Evolutionary conservation across 2,113 vertebrate species (phyloP), one percentile per base, ranked within the genome.

Genomic region (Glaucomys volans): DNA sequence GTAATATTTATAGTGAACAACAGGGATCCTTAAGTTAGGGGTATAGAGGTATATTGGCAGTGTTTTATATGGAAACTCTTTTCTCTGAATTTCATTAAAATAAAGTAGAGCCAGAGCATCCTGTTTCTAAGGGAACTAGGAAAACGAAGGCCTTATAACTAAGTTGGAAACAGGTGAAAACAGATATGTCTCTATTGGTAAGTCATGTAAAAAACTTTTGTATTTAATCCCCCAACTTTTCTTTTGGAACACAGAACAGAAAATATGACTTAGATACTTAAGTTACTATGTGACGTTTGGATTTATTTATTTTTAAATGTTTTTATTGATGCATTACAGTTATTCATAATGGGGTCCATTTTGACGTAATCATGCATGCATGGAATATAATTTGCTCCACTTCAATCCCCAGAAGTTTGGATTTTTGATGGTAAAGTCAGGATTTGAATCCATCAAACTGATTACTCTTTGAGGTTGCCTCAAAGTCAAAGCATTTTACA

Each of bases 1-100:
- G 83, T 97, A 75, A 83, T 96, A 97, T 81, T 96, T 90, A 90
- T 91, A 64, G 84, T 94, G 83, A 95, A 89, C 75, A 97, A 57
- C 84, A 95, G 84, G 57, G 47, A 95, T 95, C 62, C 94, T 90
- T 74, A 95, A 91, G 50, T 95, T 95, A 89, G 66, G 42, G 28
- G 0, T 76, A 24, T n/a, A 79, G 79, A 96, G 30, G 54, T 93
- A 76, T 81, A 90, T 50, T 80, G 90, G 52, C 66, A 93, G 64
- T 87, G 32, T 57, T 97, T 95, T 69, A 91, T 79, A 32, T 85
- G n/a, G 75, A 91, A 95, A 88, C 42, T 52, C 79, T 97, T 37
- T 52, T 87, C 69, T 96, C 50, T 79, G 89, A 93, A 86, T 91
- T 97, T 94, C 69, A 93, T 91, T 87, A 95, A 93, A 97, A 74